Evolutionary conservation across 2,797 vertebrate species (phyloP).

Genomic region (Lutjanus campechanus): DNA sequence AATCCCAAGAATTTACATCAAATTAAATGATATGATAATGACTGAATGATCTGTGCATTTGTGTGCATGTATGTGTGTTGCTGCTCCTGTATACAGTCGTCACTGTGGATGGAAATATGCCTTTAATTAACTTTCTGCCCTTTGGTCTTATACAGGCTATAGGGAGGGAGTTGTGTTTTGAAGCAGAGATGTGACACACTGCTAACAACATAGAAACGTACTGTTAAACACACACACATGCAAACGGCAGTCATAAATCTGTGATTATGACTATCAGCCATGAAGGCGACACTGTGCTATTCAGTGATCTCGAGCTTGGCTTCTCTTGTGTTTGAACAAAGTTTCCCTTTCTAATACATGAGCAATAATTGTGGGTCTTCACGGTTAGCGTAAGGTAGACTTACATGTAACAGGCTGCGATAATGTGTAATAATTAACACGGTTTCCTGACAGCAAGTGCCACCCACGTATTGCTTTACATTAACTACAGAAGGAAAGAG

Average conservation of each 20-base stretch:
- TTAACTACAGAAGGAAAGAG: constrained; percentile 35
- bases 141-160: constrained; percentile 17
- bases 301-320: constrained; percentile 22
- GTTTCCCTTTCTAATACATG: constrained; percentile 26
- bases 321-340: constrained; percentile 28
- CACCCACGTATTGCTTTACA: constrained; percentile 57
- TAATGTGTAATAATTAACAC: constrained; percentile 64
- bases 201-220: not conserved
- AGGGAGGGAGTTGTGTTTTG: constrained; percentile 13
- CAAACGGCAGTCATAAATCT: not conserved
- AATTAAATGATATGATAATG: not conserved
- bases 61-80: not conserved
- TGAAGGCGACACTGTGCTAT: not conserved
- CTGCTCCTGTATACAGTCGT: not conserved
- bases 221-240: not conserved
- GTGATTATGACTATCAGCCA: not conserved
- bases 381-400: constrained; percentile 19
- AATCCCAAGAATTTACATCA: not conserved
- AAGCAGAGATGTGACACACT: constrained; percentile 8
- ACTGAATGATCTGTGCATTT: not conserved
- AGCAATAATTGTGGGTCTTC: constrained; percentile 66
- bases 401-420: constrained; percentile 37
- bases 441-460: constrained; percentile 54
- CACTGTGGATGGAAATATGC: not conserved
- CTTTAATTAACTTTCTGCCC: not conserved